phyloP scores from a whole-genome alignment of 2,113 vertebrate genomes.

The Bungarus multicinctus region DNA sequence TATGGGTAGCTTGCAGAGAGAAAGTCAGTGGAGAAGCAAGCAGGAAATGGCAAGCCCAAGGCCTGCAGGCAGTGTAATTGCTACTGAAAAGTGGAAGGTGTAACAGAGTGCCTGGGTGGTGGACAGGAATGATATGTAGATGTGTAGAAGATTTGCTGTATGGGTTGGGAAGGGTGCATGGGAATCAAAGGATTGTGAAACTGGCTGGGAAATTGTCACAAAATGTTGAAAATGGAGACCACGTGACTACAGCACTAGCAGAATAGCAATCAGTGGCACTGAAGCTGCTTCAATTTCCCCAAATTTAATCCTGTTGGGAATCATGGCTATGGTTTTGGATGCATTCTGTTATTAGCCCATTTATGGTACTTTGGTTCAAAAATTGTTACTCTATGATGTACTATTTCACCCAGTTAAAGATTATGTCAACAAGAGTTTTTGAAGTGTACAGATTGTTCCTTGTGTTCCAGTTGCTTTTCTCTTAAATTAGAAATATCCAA shows the following conservation, averaged over 20 bases:
- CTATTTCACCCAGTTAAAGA: not conserved
- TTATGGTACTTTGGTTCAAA: not conserved
- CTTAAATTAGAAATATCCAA: not conserved
- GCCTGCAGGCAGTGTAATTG: not conserved
- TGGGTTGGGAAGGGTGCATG: not conserved
- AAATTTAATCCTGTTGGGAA: not conserved
- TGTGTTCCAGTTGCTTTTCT: not conserved
- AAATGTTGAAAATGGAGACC: not conserved
- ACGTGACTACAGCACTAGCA: not conserved
- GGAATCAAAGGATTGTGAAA: not conserved
- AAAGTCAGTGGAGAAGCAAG: not conserved
- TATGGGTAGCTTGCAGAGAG: not conserved
- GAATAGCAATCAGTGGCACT: not conserved
- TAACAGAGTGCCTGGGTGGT: not conserved
- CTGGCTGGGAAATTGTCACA: not conserved
- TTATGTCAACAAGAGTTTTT: not conserved
- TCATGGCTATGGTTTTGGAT: not conserved
- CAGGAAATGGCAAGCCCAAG: not conserved
- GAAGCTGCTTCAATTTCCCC: not conserved
- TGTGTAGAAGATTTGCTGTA: not conserved
- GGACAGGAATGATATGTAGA: not conserved
- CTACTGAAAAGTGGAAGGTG: not conserved
- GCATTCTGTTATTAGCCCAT: not conserved
- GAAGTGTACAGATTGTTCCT: not conserved
- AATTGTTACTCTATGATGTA: not conserved